Percentiles rank a stretch among this genome's conserved stretches.
Conservation (phyloP, 2,113 vertebrate genomes). For the Procavia capensis region DNA sequence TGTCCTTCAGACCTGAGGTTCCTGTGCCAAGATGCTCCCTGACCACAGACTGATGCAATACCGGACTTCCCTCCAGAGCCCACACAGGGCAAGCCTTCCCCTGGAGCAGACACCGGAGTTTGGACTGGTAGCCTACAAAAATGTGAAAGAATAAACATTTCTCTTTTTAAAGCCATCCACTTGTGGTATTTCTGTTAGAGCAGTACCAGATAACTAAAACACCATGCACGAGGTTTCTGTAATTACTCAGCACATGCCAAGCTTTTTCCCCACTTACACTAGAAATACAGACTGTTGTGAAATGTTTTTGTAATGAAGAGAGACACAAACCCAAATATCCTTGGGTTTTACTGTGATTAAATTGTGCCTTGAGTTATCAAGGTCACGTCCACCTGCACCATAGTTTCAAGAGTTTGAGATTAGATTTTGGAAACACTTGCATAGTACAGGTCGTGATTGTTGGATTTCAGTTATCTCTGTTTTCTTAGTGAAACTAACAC, state of each 20-base stretch:
- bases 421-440: slow-evolving; percentile 51
- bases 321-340: slow-evolving; percentile 34
- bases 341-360: slow-evolving; percentile 49
- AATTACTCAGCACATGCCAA: neutral
- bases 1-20: no score
- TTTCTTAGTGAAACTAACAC: neutral
- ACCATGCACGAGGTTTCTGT: neutral
- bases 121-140: no score
- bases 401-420: slow-evolving; percentile 54
- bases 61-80: no score
- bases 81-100: no score
- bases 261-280: slow-evolving; percentile 6
- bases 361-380: slow-evolving; percentile 49
- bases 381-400: neutral
- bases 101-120: no score
- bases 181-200: neutral
- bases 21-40: no score
- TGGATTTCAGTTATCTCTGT: slow-evolving; percentile 28
- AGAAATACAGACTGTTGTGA: slow-evolving; percentile 5
- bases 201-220: no score
- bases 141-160: no score
- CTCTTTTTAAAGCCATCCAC: no score
- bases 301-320: slow-evolving; percentile 20
- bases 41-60: no score
- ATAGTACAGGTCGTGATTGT: neutral